phyloP scores from a whole-genome alignment of 2,113 vertebrate genomes.

The Manacus vitellinus region DNA sequence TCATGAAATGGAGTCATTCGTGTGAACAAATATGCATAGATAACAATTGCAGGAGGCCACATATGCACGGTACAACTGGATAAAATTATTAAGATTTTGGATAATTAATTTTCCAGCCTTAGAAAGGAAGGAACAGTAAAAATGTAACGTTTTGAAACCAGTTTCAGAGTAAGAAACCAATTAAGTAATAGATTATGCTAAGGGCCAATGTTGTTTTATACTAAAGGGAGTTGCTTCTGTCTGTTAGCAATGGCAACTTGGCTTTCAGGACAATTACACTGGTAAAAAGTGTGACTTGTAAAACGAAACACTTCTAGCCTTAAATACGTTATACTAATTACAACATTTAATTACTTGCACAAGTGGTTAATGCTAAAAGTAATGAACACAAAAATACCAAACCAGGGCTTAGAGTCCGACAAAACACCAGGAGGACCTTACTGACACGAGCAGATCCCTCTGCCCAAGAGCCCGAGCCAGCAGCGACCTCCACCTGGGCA shows the following conservation, averaged over 20 bases:
- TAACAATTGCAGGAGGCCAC: constrained; percentile 19
- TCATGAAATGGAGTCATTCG: background rate
- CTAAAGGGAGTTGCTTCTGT: background rate
- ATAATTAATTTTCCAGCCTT: constrained; percentile 13
- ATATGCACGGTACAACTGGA: background rate
- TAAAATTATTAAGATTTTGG: constrained; percentile 2
- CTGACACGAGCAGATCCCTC: background rate
- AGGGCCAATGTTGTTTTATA: background rate
- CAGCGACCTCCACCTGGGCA: background rate
- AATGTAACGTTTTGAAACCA: background rate
- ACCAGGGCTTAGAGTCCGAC: background rate
- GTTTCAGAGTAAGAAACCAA: background rate
- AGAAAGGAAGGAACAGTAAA: background rate
- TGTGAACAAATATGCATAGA: constrained; percentile 15
- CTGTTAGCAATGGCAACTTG: background rate
- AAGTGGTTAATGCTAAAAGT: background rate
- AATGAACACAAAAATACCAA: background rate
- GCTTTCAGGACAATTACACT: background rate
- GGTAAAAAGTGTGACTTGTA: background rate
- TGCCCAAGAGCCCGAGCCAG: background rate
- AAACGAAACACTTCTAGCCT: background rate
- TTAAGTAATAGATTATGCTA: background rate
- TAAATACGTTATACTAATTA: background rate
- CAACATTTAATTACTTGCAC: background rate
- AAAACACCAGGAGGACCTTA: background rate